Evolutionary conservation across 2,797 vertebrate species (phyloP).

Genomic region (Ctenochaetus hawaiiensis): DNA sequence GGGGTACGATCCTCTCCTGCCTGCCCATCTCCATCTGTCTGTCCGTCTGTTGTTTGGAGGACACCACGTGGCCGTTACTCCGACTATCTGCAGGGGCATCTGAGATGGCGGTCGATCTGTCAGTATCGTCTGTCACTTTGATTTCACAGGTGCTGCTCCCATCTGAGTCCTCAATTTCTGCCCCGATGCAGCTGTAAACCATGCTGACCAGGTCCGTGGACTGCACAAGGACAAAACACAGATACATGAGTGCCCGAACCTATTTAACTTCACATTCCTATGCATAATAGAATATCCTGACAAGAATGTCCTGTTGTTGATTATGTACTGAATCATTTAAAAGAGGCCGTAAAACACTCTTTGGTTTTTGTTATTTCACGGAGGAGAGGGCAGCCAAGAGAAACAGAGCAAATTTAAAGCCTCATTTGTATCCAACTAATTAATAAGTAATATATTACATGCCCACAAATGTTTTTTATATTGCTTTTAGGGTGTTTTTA

Average conservation of each 20-base stretch:
- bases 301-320: neutral
- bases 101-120: conserved; percentile 55
- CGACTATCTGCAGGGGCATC: conserved; percentile 56
- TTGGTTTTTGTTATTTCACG: too few relatives aligned
- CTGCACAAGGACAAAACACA: conserved; percentile 41
- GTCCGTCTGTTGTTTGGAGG: conserved; percentile 69
- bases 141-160: conserved; percentile 77
- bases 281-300: neutral
- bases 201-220: conserved; percentile 84
- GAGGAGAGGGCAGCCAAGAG: too few relatives aligned
- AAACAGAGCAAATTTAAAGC: too few relatives aligned
- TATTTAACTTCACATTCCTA: neutral
- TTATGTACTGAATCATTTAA: neutral
- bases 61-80: conserved; percentile 66
- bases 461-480: too few relatives aligned
- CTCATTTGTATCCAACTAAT: too few relatives aligned
- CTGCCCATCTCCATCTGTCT: conserved; percentile 68
- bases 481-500: too few relatives aligned
- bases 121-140: conserved; percentile 60
- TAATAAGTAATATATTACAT: too few relatives aligned
- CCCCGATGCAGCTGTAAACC: conserved; percentile 85
- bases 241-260: neutral
- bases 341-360: too few relatives aligned
- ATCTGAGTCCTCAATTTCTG: conserved; percentile 81
- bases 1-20: conserved; percentile 75